Evolutionary conservation across 2,888 invertebrate species (phyloP), one percentile per base, ranked within the genome.

Genomic region (Elmis aenea): DNA sequence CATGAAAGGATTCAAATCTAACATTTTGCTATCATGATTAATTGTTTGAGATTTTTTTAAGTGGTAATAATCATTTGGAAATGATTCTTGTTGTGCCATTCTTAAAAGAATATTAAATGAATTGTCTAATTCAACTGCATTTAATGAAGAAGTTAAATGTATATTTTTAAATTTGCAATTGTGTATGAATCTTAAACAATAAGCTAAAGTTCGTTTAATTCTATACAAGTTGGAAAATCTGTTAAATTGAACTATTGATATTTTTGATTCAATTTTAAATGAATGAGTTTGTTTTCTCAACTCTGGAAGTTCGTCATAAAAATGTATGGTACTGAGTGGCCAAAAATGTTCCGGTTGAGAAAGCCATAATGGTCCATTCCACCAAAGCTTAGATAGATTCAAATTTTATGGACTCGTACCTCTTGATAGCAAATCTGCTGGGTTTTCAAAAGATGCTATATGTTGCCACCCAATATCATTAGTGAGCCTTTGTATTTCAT

Each of bases 191-290:
- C 36, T 18, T 13, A 5, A 6, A 13, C 27, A 29, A 9, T 30
- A 36, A 4, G 13, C 23, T 4, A 30, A 31, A n/a, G 24, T 14
- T 5, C 22, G 13, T 22, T 21, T 12, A 11, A 31, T 5, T 9
- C 23, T 36, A 15, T 13, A 13, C 6, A 31, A 14, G 15, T 8
- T 23, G 21, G 36, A 36, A 30, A 31, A 31, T 12, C 13, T 20
- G 5, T 8, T 14, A 13, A 11, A 10, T 13, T 26, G 25, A 10
- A 26, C 12, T 5, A 8, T n/a, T 9, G 16, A 9, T 5, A 16
- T 28, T 11, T 3, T 4, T 5, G 8, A 5, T 20, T 9, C 11
- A 5, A 16, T 21, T 29, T 3, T 2, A 4, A 10, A 9, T 5
- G 16, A 15, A 12, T n/a, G n/a, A n/a, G n/a, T n/a, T n/a, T n/a